Conservation (phyloP, 2,797 vertebrate genomes). For the Cheirogaleus major region DNA sequence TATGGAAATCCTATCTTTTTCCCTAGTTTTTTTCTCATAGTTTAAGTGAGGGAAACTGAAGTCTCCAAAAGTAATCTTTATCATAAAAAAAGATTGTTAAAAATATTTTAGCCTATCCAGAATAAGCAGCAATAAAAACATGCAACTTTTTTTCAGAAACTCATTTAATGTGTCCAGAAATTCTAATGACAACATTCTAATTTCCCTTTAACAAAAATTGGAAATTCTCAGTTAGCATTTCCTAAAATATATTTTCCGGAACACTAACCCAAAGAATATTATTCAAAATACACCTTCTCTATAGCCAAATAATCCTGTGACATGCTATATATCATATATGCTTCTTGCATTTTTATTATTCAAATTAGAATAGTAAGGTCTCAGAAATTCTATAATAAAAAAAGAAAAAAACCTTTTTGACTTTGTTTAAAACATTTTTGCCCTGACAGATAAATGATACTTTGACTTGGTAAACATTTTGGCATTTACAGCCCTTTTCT, state of each 20-base stretch:
- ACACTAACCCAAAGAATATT: background rate
- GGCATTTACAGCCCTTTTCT: background rate
- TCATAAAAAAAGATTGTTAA: background rate
- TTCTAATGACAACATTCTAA: background rate
- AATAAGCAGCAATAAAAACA: background rate
- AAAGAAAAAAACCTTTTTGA: background rate
- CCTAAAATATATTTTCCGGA: background rate
- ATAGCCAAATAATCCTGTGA: background rate
- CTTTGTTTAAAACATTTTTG: background rate
- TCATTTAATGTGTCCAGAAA: background rate
- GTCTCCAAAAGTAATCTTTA: background rate
- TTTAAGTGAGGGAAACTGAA: background rate
- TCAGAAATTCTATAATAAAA: background rate
- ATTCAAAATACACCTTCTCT: background rate
- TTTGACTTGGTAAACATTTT: background rate
- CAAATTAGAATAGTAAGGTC: background rate
- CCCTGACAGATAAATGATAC: background rate
- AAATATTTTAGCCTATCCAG: background rate
- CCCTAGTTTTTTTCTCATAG: background rate
- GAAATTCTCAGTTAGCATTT: background rate
- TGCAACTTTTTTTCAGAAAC: background rate
- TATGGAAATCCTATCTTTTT: background rate
- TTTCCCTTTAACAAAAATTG: background rate
- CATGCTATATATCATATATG: background rate
- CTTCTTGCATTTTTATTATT: background rate